phyloP scores from a whole-genome alignment of 2,888 invertebrate species.

The Caenorhabditis sinica region DNA sequence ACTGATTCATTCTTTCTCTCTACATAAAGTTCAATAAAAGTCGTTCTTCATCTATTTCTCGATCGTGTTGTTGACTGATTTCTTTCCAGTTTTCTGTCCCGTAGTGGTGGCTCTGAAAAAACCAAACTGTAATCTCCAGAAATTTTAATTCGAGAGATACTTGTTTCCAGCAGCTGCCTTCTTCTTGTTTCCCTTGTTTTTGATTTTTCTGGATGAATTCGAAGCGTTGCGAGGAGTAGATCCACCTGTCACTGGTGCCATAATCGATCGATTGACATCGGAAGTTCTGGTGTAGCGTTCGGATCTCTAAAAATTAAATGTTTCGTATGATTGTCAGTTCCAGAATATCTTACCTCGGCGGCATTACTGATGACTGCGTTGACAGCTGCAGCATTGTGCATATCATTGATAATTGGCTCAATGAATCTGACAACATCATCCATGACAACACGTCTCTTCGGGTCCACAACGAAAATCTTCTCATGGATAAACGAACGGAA shows the following conservation, averaged over 20 bases:
- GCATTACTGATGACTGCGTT: constrained; percentile 11
- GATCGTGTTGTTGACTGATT: neutral
- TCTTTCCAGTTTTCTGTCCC: neutral
- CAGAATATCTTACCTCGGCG: constrained; percentile 1
- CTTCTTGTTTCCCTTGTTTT: constrained; percentile 4
- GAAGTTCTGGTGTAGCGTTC: neutral
- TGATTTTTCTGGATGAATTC: constrained; percentile 33
- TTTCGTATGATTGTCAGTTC: neutral
- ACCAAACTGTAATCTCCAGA: too few species aligned
- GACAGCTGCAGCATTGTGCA: constrained; percentile 32
- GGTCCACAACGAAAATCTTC: constrained; percentile 65
- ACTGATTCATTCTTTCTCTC: neutral
- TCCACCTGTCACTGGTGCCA: neutral
- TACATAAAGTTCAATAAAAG: neutral
- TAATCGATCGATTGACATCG: constrained; percentile 15
- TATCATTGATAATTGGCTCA: constrained; percentile 61
- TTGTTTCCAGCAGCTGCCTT: neutral
- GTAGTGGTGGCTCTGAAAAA: constrained; percentile 5
- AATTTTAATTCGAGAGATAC: neutral
- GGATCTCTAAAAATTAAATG: constrained; percentile 27
- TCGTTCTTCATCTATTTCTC: neutral
- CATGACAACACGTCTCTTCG: constrained; percentile 62
- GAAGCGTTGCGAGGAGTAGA: constrained; percentile 17
- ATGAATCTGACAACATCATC: constrained; percentile 64
- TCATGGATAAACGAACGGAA: constrained; percentile 65